Base-by-base conservation (phyloP, 2,113 vertebrate species). In the Xiphophorus maculatus region DNA sequence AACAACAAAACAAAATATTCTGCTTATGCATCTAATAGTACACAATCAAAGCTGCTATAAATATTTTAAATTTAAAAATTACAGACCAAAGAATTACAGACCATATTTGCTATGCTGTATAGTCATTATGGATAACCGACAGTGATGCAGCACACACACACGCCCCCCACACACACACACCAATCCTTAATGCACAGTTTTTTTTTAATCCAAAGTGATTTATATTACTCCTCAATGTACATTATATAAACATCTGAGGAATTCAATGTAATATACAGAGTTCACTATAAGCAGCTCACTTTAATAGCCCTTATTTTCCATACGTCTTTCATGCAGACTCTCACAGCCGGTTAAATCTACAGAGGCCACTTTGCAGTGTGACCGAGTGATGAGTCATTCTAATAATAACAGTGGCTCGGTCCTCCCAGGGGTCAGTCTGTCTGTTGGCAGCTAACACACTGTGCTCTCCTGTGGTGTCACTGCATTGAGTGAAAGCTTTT, bases 351-450 rank as follows among this genome's bases (percentile, higher is more conserved):
- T 30, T 42, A 61, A 82, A 72, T 69, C 73, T 63, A 42, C 35
- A 73, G 74, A 68, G 74, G 82, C 69, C 72, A 79, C 10, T 83
- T 86, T 74, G 66, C 35, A 65, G 77, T 69, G 65, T 73, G 71
- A 71, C 70, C 70, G 66, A n/a, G 40, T 0, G 33, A 73, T 84
- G 73, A 84, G 54, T 89, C 83, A 87, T 70, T 71, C 62, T 74
- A 77, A 71, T 71, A 73, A 69, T 73, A 80, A 28, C 72, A 69
- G 74, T 63, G 66, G 71, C 73, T 82, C 42, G 17, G 19, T 58
- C 33, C 28, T 66, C 74, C 48, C 69, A 60, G 71, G 66, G 69
- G 72, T 75, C 80, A 12, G 79, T 62, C 80, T 37, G 76, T 79
- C 71, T 44, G 71, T 30, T 51, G 67, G 72, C 61, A 81, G 66